Conservation (phyloP, 2,113 vertebrate genomes). For the Phrynocephalus versicolor region DNA sequence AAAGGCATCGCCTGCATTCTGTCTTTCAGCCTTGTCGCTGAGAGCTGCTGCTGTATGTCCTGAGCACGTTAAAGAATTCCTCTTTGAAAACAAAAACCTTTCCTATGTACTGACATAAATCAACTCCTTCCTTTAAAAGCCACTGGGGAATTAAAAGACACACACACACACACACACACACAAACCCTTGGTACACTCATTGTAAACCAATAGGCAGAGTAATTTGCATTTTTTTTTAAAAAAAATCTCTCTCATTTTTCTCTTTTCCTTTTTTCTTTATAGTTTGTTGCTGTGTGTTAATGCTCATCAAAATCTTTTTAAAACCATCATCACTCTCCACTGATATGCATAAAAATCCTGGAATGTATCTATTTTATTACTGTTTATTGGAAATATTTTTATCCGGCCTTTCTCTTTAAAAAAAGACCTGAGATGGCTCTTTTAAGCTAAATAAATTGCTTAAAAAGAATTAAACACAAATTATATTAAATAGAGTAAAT, state of each 20-base stretch:
- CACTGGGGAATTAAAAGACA: too few relatives aligned
- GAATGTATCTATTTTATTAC: too few relatives aligned
- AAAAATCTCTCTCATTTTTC: neutral
- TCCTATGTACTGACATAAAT: neutral
- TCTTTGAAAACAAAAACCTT: too few relatives aligned
- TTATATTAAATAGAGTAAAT: too few relatives aligned
- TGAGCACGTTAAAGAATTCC: too few relatives aligned
- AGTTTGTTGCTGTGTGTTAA: neutral
- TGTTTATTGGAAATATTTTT: too few relatives aligned
- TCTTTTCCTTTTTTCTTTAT: too few relatives aligned
- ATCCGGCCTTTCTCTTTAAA: too few relatives aligned
- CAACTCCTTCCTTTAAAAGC: neutral
- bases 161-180: too few relatives aligned
- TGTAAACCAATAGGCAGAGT: neutral
- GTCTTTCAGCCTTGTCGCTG: neutral
- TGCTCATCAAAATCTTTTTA: neutral
- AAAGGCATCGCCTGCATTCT: neutral
- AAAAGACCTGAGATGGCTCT: too few relatives aligned
- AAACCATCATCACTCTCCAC: neutral
- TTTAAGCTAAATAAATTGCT: too few relatives aligned
- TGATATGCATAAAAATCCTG: neutral
- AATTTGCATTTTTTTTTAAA: neutral
- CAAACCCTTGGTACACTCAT: neutral
- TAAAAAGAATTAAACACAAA: too few relatives aligned
- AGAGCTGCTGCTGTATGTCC: neutral